Percentiles rank a stretch among this genome's conserved stretches.
These are phyloP conservation scores for Acleris emargana DNA, from an alignment of 2,888 invertebrate species.

Conservation along the genomic window DNA sequence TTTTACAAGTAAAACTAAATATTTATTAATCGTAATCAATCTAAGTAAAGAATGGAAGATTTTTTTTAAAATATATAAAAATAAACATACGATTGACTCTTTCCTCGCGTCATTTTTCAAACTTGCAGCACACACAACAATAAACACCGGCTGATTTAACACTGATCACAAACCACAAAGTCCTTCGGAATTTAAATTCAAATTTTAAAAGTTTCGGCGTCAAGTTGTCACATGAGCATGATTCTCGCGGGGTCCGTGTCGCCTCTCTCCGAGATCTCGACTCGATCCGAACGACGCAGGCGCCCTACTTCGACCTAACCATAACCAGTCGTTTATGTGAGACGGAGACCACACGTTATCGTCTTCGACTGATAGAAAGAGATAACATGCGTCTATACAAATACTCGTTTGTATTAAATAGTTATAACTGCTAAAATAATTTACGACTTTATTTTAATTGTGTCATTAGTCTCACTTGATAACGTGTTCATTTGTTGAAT, in stretches of 20 bases:
- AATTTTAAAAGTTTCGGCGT: constrained; percentile 68
- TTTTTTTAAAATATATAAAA: constrained; percentile 36
- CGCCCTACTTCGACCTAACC: constrained; percentile 76
- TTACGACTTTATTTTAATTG: constrained; percentile 14
- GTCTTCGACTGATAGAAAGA: constrained; percentile 48
- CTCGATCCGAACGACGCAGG: constrained; percentile 68
- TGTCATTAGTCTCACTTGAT: constrained; percentile 18
- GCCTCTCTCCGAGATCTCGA: constrained; percentile 78
- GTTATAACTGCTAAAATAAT: constrained; percentile 13
- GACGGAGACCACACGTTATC: constrained; percentile 63
- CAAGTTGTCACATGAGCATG: constrained; percentile 76
- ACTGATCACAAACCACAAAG: constrained; percentile 58
- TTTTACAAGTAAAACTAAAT: not conserved
- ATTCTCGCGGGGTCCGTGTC: constrained; percentile 75
- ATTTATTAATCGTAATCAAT: not conserved
- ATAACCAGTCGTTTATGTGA: constrained; percentile 67
- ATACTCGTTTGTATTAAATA: constrained; percentile 14
- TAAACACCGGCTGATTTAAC: constrained; percentile 51
- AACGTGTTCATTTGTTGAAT: constrained; percentile 26
- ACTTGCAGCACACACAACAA: constrained; percentile 49
- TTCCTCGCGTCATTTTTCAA: constrained; percentile 68
- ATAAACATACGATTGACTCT: constrained; percentile 67
- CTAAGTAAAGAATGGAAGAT: not conserved
- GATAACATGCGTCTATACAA: constrained; percentile 43
- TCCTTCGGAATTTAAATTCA: constrained; percentile 56